Conservation (phyloP, 2,113 vertebrate genomes). For the Noctilio leporinus region DNA sequence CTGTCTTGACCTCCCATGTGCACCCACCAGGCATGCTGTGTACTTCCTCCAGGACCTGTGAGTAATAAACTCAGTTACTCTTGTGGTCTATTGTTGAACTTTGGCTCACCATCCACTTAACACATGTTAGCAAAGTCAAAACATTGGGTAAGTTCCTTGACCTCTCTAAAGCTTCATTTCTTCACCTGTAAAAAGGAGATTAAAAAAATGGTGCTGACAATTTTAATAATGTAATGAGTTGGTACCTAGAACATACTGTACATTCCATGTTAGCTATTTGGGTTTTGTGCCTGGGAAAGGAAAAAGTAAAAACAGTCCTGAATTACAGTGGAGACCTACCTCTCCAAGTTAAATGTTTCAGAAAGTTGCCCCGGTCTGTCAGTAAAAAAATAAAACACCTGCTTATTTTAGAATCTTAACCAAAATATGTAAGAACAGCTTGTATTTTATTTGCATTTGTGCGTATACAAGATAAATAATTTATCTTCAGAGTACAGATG, state of each 20-base stretch:
- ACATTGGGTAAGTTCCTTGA: background rate
- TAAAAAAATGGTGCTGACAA: background rate
- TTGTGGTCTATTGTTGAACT: background rate
- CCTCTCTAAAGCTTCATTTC: background rate
- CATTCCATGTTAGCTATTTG: background rate
- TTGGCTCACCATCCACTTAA: conserved; percentile 1
- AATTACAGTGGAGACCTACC: background rate
- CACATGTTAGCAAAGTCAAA: background rate
- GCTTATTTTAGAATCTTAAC: conserved; percentile 3
- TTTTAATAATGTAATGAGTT: background rate
- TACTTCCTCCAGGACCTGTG: background rate
- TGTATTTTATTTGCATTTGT: background rate
- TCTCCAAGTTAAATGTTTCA: background rate
- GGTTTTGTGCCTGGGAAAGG: background rate
- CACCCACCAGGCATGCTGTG: background rate
- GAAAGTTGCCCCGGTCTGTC: background rate
- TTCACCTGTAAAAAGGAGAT: background rate
- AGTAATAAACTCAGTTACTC: background rate
- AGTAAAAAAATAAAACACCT: background rate
- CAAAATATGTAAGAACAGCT: background rate
- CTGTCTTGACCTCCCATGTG: background rate
- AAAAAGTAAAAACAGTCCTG: background rate
- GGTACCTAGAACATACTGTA: background rate
- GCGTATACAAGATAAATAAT: background rate
- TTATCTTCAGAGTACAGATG: background rate